Evolutionary conservation across 2,888 invertebrate genomes (phyloP).

Genomic region (Coenonympha glycerion): DNA sequence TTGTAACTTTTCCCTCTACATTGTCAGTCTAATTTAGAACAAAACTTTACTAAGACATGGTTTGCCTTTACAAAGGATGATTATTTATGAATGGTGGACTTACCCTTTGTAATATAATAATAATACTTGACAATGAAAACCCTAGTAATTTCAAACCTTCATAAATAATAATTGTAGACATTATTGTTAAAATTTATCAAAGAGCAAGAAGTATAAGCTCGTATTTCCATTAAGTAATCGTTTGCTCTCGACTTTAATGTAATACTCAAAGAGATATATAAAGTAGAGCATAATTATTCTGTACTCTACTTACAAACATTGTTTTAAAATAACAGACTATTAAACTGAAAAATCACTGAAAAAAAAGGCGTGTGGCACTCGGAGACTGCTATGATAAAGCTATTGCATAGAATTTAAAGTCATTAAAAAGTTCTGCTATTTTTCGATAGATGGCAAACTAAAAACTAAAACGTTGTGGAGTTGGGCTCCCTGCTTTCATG

Average conservation of each 20-base stretch:
- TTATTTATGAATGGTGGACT: neutral
- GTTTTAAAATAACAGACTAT: too few relatives aligned
- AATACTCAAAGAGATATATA: neutral
- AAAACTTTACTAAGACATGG: neutral
- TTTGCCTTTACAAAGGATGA: neutral
- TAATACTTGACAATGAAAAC: neutral
- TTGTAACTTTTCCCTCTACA: neutral
- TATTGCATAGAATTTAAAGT: too few relatives aligned
- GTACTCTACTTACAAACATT: too few relatives aligned
- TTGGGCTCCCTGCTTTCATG: too few relatives aligned
- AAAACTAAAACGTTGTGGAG: too few relatives aligned
- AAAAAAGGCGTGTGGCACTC: too few relatives aligned
- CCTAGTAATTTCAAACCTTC: neutral
- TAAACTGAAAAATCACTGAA: too few relatives aligned
- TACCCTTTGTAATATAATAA: neutral
- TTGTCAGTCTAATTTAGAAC: neutral
- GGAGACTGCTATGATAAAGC: too few relatives aligned
- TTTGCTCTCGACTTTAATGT: too few relatives aligned
- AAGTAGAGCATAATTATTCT: too few relatives aligned
- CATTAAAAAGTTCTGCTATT: too few relatives aligned
- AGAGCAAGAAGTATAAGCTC: neutral
- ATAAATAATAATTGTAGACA: neutral
- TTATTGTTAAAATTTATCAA: constrained; percentile 4
- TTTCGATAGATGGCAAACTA: too few relatives aligned
- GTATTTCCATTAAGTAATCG: neutral